Percentiles rank a stretch among this genome's conserved stretches.
phyloP scores from a whole-genome alignment of 2,888 invertebrate species.

The Glyphotaelius pellucidus region DNA sequence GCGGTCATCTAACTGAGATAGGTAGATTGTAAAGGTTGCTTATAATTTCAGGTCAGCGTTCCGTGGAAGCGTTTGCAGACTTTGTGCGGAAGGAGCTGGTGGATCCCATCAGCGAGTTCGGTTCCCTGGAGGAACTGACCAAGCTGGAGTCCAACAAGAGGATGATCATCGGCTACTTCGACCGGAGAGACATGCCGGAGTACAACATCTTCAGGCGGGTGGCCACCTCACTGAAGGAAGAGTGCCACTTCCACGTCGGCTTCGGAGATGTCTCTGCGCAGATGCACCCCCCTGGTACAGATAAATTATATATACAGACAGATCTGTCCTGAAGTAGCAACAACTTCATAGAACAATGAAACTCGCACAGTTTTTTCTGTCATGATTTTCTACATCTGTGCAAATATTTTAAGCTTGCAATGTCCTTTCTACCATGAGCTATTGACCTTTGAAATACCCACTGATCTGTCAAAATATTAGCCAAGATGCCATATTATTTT shows the following conservation, averaged over 20 bases:
- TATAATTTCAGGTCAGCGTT: constrained; percentile 81
- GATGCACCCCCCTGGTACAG: constrained; percentile 89
- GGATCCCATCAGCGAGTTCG: constrained; percentile 89
- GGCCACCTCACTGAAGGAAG: constrained; percentile 93
- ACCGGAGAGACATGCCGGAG: constrained; percentile 86
- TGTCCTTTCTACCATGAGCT: not conserved
- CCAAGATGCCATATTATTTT: too few species aligned
- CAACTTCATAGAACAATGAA: constrained; percentile 66
- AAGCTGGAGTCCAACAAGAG: constrained; percentile 88
- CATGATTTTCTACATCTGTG: too few species aligned
- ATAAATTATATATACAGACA: too few species aligned
- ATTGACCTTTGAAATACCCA: not conserved
- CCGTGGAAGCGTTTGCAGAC: constrained; percentile 91
- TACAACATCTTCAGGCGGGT: constrained; percentile 89
- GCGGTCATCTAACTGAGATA: too few species aligned
- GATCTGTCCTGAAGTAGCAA: too few species aligned
- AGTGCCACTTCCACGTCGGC: constrained; percentile 95
- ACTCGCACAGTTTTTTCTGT: too few species aligned
- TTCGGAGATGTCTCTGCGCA: constrained; percentile 89
- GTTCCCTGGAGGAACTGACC: constrained; percentile 83
- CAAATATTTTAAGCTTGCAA: not conserved
- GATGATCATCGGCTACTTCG: constrained; percentile 94
- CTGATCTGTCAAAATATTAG: not conserved
- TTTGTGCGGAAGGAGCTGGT: constrained; percentile 94
- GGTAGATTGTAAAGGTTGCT: too few species aligned